Conservation (phyloP, 2,113 vertebrate species). For the Ophiodon elongatus region DNA sequence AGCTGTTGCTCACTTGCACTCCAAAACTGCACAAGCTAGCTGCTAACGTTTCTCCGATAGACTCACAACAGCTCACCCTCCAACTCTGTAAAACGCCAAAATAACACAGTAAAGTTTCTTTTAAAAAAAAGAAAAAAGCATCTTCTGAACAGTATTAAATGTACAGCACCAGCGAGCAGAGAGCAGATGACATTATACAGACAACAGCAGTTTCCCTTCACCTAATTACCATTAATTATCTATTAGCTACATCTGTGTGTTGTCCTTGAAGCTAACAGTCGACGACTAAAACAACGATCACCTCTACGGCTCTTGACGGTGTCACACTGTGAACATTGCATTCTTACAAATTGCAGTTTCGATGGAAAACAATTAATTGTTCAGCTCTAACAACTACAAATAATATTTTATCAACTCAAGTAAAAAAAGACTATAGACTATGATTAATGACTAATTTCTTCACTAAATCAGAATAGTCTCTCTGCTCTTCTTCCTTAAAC, state of each 20-base stretch:
- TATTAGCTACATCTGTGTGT: slow-evolving; percentile 1
- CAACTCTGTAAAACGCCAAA: background rate
- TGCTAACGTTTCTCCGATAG: background rate
- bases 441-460: background rate
- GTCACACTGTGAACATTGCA: background rate
- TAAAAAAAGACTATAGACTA: background rate
- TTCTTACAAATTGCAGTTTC: background rate
- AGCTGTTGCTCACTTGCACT: background rate
- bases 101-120: background rate
- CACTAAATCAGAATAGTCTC: background rate
- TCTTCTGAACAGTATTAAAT: background rate
- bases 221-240: slow-evolving; percentile 2
- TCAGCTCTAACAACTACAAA: background rate
- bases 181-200: background rate
- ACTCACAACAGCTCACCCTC: background rate
- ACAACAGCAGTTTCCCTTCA: background rate
- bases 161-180: background rate
- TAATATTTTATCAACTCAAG: background rate
- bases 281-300: background rate
- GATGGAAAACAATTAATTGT: background rate
- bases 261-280: background rate
- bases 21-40: background rate
- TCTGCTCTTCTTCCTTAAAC: background rate
- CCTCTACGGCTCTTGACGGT: background rate
- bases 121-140: background rate